A percentile compares a stretch with the other conserved stretches of the same genome.
phyloP scores from a whole-genome alignment of 1,140 invertebrate species.

The Choristoneura fumiferana region DNA sequence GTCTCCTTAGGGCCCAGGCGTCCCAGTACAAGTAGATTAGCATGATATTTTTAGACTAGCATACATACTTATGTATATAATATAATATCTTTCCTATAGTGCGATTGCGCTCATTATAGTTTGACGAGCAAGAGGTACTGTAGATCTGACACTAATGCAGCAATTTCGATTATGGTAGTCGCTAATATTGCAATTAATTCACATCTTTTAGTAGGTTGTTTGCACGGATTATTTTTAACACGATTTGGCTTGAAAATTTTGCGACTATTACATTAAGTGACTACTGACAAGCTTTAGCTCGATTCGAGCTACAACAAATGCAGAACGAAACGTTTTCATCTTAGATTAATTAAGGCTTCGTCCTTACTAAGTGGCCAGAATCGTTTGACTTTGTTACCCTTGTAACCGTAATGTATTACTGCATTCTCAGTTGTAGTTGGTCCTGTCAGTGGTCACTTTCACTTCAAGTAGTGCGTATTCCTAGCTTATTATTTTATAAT shows the following conservation, averaged over 20 bases:
- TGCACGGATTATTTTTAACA: constrained; percentile 12
- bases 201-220: constrained; percentile 9
- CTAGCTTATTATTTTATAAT: neutral
- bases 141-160: constrained; percentile 7
- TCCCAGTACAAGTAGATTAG: constrained; percentile 19
- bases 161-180: neutral
- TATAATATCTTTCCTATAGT: neutral
- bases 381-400: too few species aligned
- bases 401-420: too few species aligned
- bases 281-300: neutral
- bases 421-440: too few species aligned
- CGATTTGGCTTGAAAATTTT: constrained; percentile 15
- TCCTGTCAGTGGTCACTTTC: too few species aligned
- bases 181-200: constrained; percentile 15
- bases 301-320: too few species aligned
- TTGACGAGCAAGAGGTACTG: constrained; percentile 6
- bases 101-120: neutral
- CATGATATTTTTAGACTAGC: constrained; percentile 10
- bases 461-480: too few species aligned
- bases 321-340: constrained; percentile 8
- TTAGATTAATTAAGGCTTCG: constrained; percentile 1
- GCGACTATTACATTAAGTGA: neutral
- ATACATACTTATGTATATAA: neutral
- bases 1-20: constrained; percentile 21
- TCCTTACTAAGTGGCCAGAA: too few species aligned